Percentiles rank a stretch among this genome's conserved stretches.
Evolutionary conservation across 2,888 invertebrate species (phyloP).

Genomic region (Heliconius cydno): DNA sequence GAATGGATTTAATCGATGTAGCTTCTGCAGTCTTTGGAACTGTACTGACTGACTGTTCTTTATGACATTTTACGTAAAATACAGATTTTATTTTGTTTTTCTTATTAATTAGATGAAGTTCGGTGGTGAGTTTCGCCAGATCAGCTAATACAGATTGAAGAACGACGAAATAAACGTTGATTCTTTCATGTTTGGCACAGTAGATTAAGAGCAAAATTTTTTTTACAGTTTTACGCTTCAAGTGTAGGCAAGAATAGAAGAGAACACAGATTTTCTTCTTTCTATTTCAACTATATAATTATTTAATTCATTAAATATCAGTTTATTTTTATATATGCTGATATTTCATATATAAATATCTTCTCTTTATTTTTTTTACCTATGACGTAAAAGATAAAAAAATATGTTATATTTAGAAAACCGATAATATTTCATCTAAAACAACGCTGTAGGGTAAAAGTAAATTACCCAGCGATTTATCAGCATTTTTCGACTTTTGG

Average conservation of each 20-base stretch:
- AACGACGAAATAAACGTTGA: background rate
- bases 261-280: too few species aligned
- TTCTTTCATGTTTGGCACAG: too few species aligned
- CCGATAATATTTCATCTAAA: background rate
- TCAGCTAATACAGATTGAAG: background rate
- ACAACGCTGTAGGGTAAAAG: background rate
- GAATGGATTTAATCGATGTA: slow-evolving; percentile 20
- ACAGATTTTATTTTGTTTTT: background rate
- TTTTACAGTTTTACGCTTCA: too few species aligned
- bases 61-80: background rate
- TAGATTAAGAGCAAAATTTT: too few species aligned
- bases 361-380: too few species aligned
- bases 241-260: too few species aligned
- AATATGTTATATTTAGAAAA: background rate
- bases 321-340: too few species aligned
- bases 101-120: background rate
- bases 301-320: too few species aligned
- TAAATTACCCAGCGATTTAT: slow-evolving; percentile 13
- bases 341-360: too few species aligned
- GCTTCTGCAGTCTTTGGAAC: background rate
- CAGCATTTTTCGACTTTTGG: slow-evolving; percentile 5
- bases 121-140: background rate
- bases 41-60: background rate
- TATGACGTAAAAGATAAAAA: too few species aligned
- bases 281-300: too few species aligned